phyloP scores from a whole-genome alignment of 2,888 invertebrate species.

The Drosophila kokeensis region DNA sequence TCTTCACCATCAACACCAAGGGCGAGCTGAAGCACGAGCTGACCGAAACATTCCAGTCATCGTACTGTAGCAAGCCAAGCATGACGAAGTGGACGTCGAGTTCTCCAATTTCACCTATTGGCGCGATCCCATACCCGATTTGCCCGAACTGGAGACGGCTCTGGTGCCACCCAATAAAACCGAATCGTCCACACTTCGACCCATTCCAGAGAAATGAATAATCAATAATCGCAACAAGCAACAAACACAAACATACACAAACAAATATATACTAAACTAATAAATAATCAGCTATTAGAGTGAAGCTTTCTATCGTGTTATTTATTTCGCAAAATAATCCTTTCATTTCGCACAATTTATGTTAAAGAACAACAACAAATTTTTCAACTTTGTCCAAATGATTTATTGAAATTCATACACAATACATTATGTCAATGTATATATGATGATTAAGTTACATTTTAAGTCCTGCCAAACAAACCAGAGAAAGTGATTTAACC shows the following conservation, averaged over 20 bases:
- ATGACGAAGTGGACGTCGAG: slow-evolving; percentile 88
- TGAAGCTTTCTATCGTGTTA: slow-evolving; percentile 9
- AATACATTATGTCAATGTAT: slow-evolving; percentile 45
- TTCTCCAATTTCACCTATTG: slow-evolving; percentile 96
- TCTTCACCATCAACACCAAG: slow-evolving; percentile 98
- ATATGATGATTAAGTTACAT: slow-evolving; percentile 4
- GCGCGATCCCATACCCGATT: slow-evolving; percentile 93
- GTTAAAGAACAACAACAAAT: not conserved
- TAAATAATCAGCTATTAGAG: slow-evolving; percentile 20
- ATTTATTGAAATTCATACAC: slow-evolving; percentile 4
- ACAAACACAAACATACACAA: not conserved
- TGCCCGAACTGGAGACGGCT: slow-evolving; percentile 79
- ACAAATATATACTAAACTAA: slow-evolving; percentile 1
- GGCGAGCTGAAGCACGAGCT: slow-evolving; percentile 98
- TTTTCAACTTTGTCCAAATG: slow-evolving; percentile 2
- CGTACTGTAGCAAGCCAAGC: slow-evolving; percentile 88
- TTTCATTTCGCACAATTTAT: slow-evolving; percentile 7
- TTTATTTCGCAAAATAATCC: slow-evolving; percentile 19
- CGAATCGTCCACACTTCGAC: slow-evolving; percentile 72
- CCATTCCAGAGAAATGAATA: slow-evolving; percentile 84
- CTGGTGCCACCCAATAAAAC: slow-evolving; percentile 44
- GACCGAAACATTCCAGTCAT: slow-evolving; percentile 98
- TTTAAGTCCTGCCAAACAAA: slow-evolving; percentile 15
- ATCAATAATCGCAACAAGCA: slow-evolving; percentile 1
- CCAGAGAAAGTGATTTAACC: slow-evolving; percentile 44